Percentiles rank a stretch among this genome's conserved stretches.
phyloP scores from a whole-genome alignment of 2,797 vertebrate genomes.

The Trachurus trachurus region DNA sequence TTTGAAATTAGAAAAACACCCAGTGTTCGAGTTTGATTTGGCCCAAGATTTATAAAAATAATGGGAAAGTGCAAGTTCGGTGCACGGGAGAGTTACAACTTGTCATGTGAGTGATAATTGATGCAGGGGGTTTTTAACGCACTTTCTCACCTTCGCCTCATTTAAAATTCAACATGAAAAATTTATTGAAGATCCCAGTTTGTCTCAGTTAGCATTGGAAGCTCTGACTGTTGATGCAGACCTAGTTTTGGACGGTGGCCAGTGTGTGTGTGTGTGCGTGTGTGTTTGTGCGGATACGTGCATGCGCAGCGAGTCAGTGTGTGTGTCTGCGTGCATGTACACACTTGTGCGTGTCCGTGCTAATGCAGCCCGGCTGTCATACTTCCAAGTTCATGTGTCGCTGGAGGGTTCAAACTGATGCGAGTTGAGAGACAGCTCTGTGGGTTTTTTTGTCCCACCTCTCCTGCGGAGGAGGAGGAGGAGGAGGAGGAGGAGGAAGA shows the following conservation, averaged over 20 bases:
- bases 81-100: neutral
- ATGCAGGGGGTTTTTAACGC: constrained; percentile 1
- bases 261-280: neutral
- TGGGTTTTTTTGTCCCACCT: constrained; percentile 49
- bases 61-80: neutral
- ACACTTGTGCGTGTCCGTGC: constrained; percentile 38
- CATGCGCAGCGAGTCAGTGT: neutral
- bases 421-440: constrained; percentile 68
- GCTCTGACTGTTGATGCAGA: neutral
- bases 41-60: neutral
- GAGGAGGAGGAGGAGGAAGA: constrained; percentile 33
- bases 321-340: constrained; percentile 38
- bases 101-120: neutral
- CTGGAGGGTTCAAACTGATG: constrained; percentile 58
- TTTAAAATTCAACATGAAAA: constrained; percentile 19
- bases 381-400: constrained; percentile 73
- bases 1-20: neutral
- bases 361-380: constrained; percentile 55
- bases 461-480: constrained; percentile 43
- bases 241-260: neutral
- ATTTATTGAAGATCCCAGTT: constrained; percentile 23
- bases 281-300: neutral
- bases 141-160: constrained; percentile 5
- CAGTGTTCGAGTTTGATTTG: constrained; percentile 13
- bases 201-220: constrained; percentile 1